Conservation (phyloP, 2,888 invertebrate species). For the Julus scanicus region DNA sequence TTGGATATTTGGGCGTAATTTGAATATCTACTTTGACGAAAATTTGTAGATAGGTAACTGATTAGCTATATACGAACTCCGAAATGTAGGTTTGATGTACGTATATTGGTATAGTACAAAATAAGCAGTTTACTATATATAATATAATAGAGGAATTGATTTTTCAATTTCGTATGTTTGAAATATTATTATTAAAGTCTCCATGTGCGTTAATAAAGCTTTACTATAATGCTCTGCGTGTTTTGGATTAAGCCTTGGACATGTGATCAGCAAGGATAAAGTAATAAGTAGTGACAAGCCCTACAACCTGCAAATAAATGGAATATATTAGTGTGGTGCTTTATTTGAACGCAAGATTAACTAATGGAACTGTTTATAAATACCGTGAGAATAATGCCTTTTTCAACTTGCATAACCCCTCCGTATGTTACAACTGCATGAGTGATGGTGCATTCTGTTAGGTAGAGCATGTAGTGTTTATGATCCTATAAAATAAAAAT, state of each 20-base stretch:
- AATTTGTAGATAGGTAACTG: too few species aligned
- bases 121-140: too few species aligned
- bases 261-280: slow-evolving; percentile 25
- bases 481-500: neutral
- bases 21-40: too few species aligned
- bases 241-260: neutral
- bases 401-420: neutral
- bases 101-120: too few species aligned
- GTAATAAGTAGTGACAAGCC: slow-evolving; percentile 6
- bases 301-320: neutral
- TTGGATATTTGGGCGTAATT: too few species aligned
- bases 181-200: too few species aligned
- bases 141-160: too few species aligned
- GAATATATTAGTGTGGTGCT: neutral
- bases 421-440: slow-evolving; percentile 12
- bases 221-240: too few species aligned
- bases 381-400: slow-evolving; percentile 31
- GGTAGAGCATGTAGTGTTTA: slow-evolving; percentile 5
- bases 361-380: neutral
- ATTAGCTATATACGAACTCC: too few species aligned
- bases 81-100: too few species aligned
- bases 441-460: slow-evolving; percentile 21
- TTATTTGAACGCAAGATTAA: neutral
- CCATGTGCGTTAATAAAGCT: too few species aligned
- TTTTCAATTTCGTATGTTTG: too few species aligned